Evolutionary conservation across 1,140 invertebrate genomes (phyloP).

Genomic region (Drosophila bifasciata): DNA sequence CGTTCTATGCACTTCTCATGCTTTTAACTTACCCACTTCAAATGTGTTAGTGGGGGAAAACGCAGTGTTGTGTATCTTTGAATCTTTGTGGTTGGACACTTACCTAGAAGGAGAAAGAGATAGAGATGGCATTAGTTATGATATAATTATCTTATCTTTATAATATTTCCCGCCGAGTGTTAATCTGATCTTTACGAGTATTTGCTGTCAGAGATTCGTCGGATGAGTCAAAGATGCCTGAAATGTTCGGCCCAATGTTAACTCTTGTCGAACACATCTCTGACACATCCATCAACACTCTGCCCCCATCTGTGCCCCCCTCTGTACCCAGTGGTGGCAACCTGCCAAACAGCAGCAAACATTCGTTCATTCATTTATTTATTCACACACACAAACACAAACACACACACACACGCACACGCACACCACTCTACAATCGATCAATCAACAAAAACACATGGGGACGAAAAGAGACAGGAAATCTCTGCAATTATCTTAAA

Average conservation of each 20-base stretch:
- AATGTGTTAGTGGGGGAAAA: too few species aligned
- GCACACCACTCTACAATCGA: slow-evolving; percentile 45
- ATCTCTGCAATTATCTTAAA: slow-evolving; percentile 53
- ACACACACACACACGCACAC: slow-evolving; percentile 13
- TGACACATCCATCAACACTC: slow-evolving; percentile 57
- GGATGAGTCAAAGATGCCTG: neutral
- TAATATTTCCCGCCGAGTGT: neutral
- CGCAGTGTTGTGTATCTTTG: slow-evolving; percentile 5
- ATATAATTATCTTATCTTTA: slow-evolving; percentile 30
- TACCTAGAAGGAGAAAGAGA: slow-evolving; percentile 56
- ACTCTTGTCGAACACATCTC: slow-evolving; percentile 53
- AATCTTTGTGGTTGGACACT: slow-evolving; percentile 23
- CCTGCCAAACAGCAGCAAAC: slow-evolving; percentile 5
- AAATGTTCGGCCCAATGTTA: slow-evolving; percentile 33
- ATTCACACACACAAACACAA: slow-evolving; percentile 8
- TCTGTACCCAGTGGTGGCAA: neutral
- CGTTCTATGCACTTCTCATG: slow-evolving; percentile 14
- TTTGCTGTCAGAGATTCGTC: neutral
- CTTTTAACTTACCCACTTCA: slow-evolving; percentile 9
- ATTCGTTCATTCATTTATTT: slow-evolving; percentile 38
- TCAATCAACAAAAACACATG: slow-evolving; percentile 48
- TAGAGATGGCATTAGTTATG: slow-evolving; percentile 9
- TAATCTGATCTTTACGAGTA: slow-evolving; percentile 4
- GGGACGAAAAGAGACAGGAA: slow-evolving; percentile 10
- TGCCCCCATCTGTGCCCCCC: neutral